phyloP scores from a whole-genome alignment of 2,888 invertebrate genomes.

The Lymantria dispar region DNA sequence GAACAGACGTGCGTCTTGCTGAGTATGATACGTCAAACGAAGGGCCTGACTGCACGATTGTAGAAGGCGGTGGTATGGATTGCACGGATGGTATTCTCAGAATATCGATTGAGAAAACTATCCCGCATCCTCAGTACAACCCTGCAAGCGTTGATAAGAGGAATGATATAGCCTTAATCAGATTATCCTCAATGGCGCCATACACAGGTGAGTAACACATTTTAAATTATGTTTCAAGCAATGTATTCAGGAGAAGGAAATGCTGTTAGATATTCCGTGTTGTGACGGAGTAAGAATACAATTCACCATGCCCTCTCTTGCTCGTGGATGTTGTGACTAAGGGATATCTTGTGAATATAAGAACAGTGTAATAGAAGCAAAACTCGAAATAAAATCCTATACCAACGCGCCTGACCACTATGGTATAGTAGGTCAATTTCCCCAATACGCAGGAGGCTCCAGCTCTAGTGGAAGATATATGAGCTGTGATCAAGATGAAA shows the following conservation, averaged over 20 bases:
- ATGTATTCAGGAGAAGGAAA: not conserved
- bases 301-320: too few relatives aligned
- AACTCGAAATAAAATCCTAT: too few relatives aligned
- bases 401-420: too few relatives aligned
- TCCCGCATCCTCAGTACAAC: constrained; percentile 16
- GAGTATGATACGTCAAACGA: constrained; percentile 13
- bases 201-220: constrained; percentile 6
- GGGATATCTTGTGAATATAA: too few relatives aligned
- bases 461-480: too few relatives aligned
- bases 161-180: constrained; percentile 21
- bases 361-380: too few relatives aligned
- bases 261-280: not conserved
- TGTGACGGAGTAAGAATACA: too few relatives aligned
- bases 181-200: constrained; percentile 7
- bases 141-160: not conserved
- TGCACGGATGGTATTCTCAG: constrained; percentile 11
- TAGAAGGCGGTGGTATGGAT: constrained; percentile 3
- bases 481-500: too few relatives aligned
- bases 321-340: too few relatives aligned
- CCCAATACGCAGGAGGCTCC: not conserved
- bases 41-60: constrained; percentile 11
- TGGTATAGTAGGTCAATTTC: not conserved
- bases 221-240: not conserved
- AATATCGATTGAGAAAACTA: constrained; percentile 12
- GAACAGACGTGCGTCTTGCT: constrained; percentile 18